These are phyloP conservation scores for Euschistus heros DNA, from an alignment of 1,140 invertebrate genomes.

Conservation along the genomic window DNA sequence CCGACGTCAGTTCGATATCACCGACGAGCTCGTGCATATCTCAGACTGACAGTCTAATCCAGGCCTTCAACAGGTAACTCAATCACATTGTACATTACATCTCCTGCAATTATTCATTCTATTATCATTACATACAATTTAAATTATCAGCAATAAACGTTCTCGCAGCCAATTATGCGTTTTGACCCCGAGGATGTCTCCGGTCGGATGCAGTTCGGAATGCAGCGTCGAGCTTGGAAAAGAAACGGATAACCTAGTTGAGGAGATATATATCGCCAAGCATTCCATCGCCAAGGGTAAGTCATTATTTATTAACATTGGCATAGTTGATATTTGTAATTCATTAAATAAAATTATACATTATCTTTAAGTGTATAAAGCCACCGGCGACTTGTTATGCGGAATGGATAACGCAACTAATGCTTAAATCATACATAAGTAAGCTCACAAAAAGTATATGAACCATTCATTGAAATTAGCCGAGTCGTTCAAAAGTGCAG, in stretches of 20 bases:
- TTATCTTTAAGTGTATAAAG: too few species aligned
- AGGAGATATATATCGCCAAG: slow-evolving; percentile 31
- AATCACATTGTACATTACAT: background rate
- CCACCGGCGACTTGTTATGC: too few species aligned
- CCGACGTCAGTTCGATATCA: background rate
- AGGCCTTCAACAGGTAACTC: slow-evolving; percentile 4
- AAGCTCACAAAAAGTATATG: too few species aligned
- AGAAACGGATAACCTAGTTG: slow-evolving; percentile 32
- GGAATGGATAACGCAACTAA: too few species aligned
- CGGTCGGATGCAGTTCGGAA: slow-evolving; percentile 26
- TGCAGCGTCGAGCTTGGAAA: slow-evolving; percentile 18
- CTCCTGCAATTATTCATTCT: background rate
- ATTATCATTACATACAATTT: background rate
- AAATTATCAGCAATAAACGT: background rate
- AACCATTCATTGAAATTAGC: too few species aligned
- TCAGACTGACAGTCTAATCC: background rate
- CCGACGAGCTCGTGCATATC: background rate
- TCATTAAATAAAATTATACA: too few species aligned
- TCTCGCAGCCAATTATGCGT: slow-evolving; percentile 20
- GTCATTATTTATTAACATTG: background rate
- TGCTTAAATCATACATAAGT: too few species aligned
- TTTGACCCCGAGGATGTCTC: slow-evolving; percentile 22
- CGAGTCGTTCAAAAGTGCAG: too few species aligned
- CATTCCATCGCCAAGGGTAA: slow-evolving; percentile 24
- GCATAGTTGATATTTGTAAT: too few species aligned